A percentile compares a stretch with the other conserved stretches of the same genome.
Evolutionary conservation across 2,113 vertebrate species (phyloP).

Genomic region (Vombatus ursinus): DNA sequence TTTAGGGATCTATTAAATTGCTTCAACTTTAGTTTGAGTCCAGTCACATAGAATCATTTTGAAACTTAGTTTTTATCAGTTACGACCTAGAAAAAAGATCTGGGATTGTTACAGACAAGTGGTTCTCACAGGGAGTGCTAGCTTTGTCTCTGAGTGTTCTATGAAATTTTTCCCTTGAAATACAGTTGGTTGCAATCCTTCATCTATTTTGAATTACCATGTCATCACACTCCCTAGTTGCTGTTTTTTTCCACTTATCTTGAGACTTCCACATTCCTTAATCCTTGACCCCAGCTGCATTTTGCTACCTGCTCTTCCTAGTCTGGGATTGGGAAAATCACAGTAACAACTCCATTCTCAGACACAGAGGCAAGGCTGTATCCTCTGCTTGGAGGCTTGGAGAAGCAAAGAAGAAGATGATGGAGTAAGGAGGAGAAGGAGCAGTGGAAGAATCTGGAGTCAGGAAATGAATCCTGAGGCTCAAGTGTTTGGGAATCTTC

Average conservation of each 20-base stretch:
- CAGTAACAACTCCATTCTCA: neutral
- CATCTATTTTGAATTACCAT: neutral
- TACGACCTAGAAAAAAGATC: neutral
- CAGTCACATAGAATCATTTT: neutral
- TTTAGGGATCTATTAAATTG: neutral
- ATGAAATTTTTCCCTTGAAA: neutral
- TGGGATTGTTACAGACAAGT: neutral
- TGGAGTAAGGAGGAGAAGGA: neutral
- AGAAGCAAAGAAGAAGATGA: neutral
- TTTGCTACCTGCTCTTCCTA: neutral
- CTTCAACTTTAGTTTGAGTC: neutral
- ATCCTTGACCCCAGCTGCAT: neutral
- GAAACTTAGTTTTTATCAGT: neutral
- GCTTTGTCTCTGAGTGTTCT: neutral
- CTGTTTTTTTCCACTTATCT: neutral
- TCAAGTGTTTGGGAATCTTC: neutral
- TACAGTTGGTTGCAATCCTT: neutral
- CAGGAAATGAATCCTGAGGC: neutral
- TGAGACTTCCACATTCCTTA: neutral
- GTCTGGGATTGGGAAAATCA: neutral
- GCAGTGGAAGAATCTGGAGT: neutral
- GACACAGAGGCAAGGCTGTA: neutral
- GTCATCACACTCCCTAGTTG: neutral
- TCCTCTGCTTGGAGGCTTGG: neutral
- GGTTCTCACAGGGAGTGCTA: neutral